A percentile compares a stretch with the other conserved stretches of the same genome.
These are phyloP conservation scores for Hycleus cichorii DNA, from an alignment of 1,140 invertebrate species.

Conservation along the genomic window DNA sequence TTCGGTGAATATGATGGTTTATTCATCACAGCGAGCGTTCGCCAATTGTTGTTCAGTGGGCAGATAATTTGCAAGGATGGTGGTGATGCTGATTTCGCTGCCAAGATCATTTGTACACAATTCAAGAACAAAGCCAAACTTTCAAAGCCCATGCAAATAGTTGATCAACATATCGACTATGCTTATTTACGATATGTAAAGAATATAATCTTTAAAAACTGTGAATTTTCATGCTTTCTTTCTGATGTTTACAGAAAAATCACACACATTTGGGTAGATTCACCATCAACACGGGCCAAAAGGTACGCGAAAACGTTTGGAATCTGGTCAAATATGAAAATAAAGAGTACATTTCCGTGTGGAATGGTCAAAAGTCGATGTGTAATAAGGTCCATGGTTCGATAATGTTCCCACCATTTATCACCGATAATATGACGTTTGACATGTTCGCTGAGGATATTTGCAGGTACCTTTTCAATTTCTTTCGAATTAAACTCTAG, in stretches of 20 bases:
- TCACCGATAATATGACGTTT: constrained; percentile 33
- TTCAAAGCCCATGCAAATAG: constrained; percentile 19
- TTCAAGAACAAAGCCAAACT: constrained; percentile 12
- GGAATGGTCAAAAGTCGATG: constrained; percentile 27
- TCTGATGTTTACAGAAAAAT: constrained; percentile 40
- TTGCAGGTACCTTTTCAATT: constrained; percentile 36
- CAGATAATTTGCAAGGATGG: constrained; percentile 23
- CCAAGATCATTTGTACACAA: constrained; percentile 20
- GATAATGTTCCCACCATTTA: constrained; percentile 40
- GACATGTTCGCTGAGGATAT: constrained; percentile 42
- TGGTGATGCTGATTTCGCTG: constrained; percentile 18
- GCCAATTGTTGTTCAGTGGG: constrained; percentile 26
- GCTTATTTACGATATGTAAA: constrained; percentile 24
- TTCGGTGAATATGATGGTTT: constrained; percentile 24
- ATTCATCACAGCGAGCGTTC: constrained; percentile 24
- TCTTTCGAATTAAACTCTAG: too few species aligned
- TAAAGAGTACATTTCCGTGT: constrained; percentile 27
- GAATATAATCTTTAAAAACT: not conserved
- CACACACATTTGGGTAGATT: constrained; percentile 40
- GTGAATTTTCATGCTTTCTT: too few species aligned
- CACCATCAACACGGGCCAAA: constrained; percentile 38
- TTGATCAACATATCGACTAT: constrained; percentile 19
- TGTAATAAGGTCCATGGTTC: constrained; percentile 42
- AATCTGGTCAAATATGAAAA: constrained; percentile 40
- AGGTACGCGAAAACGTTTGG: constrained; percentile 34